Conservation (phyloP, 2,888 invertebrate species). For the Drosophila pegasa region DNA sequence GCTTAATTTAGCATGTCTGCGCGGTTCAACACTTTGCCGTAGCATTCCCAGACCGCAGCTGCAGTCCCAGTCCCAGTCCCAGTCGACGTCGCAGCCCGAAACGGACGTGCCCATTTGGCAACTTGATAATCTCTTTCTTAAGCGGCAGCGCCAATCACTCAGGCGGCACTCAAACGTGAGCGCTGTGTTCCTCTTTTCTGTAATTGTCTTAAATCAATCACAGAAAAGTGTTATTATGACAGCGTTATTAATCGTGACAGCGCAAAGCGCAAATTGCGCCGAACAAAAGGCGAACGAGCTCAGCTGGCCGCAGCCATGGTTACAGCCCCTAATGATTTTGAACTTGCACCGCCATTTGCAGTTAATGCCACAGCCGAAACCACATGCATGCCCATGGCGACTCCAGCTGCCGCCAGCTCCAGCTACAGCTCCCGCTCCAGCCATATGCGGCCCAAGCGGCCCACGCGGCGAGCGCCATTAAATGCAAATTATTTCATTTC, state of each 20-base stretch:
- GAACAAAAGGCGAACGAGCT: conserved; percentile 59
- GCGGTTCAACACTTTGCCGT: conserved; percentile 75
- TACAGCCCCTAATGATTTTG: conserved; percentile 69
- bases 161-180: conserved; percentile 73
- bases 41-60: conserved; percentile 44
- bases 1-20: conserved; percentile 80
- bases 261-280: conserved; percentile 67
- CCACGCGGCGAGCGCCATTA: conserved; percentile 70
- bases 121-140: conserved; percentile 80
- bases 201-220: conserved; percentile 80
- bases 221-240: conserved; percentile 80
- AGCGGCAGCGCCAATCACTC: conserved; percentile 79
- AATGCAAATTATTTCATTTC: conserved; percentile 80
- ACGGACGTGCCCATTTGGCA: conserved; percentile 80
- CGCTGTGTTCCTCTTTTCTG: conserved; percentile 79
- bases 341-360: conserved; percentile 76
- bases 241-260: conserved; percentile 81
- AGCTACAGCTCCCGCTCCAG: conserved; percentile 19
- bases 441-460: conserved; percentile 72
- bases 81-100: conserved; percentile 24
- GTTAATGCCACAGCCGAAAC: conserved; percentile 62
- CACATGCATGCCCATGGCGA: conserved; percentile 49
- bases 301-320: conserved; percentile 38
- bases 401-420: conserved; percentile 4
- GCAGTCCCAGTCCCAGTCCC: conserved; percentile 2